Conservation (phyloP, 2,888 invertebrate species). For the Pharmacophagus antenor region DNA sequence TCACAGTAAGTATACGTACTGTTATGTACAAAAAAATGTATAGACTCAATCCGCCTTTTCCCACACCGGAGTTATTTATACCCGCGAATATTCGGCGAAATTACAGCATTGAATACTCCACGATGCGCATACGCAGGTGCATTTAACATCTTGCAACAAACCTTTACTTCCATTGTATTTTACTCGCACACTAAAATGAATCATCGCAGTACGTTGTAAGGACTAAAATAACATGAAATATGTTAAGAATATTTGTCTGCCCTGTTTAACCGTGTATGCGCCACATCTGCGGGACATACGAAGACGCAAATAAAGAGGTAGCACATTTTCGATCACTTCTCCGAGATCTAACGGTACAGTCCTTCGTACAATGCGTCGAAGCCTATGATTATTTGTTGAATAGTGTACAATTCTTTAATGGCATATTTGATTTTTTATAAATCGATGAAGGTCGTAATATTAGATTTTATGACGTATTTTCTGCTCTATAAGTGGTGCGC, state of each 20-base stretch:
- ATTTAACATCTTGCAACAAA: conserved; percentile 30
- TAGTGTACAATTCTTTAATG: neutral
- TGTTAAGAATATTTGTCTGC: conserved; percentile 30
- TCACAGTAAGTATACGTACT: too few relatives aligned
- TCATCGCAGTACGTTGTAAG: conserved; percentile 18
- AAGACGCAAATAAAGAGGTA: conserved; percentile 15
- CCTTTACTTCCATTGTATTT: neutral
- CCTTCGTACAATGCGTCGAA: conserved; percentile 14
- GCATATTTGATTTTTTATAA: neutral
- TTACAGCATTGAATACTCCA: conserved; percentile 44
- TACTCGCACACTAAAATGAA: neutral
- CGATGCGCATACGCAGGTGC: conserved; percentile 61
- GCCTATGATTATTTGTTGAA: conserved; percentile 11
- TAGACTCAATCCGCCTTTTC: conserved; percentile 43
- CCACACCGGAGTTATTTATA: conserved; percentile 52
- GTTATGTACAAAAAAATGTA: neutral
- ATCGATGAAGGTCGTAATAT: neutral
- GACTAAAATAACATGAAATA: conserved; percentile 36
- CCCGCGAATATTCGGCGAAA: conserved; percentile 50
- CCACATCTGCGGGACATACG: conserved; percentile 33
- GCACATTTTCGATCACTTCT: conserved; percentile 25
- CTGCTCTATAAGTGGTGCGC: too few relatives aligned
- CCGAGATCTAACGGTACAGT: conserved; percentile 25
- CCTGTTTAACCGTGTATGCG: conserved; percentile 31
- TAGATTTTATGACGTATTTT: neutral